phyloP scores from a whole-genome alignment of 2,113 vertebrate species.

The Gadus chalcogrammus region DNA sequence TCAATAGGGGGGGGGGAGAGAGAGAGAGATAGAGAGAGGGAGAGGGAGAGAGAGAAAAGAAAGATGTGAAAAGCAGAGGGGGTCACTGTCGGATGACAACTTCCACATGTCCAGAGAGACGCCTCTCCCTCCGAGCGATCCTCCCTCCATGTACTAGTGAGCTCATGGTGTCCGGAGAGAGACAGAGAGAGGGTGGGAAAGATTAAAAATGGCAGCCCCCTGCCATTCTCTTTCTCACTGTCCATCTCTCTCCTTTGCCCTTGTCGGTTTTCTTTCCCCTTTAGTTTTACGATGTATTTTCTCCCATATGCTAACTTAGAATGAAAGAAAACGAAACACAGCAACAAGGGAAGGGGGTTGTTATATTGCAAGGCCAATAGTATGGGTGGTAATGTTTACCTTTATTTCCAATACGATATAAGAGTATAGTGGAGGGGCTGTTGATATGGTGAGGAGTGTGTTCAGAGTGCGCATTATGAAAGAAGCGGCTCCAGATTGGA shows the following conservation, averaged over 20 bases:
- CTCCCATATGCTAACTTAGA: no score
- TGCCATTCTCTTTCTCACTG: constrained; percentile 9
- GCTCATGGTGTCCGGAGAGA: constrained; percentile 51
- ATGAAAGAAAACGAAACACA: no score
- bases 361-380: no score
- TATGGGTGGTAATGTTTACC: no score
- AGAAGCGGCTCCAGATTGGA: constrained; percentile 40
- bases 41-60: constrained; percentile 41
- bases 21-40: constrained; percentile 13
- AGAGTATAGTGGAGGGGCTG: no score
- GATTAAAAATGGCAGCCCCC: constrained; percentile 44
- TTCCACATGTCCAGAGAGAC: constrained; percentile 70
- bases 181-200: constrained; percentile 21
- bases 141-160: constrained; percentile 55
- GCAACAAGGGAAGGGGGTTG: no score
- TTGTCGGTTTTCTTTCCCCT: background rate
- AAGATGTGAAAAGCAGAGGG: constrained; percentile 51
- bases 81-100: constrained; percentile 70
- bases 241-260: background rate
- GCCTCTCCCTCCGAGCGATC: constrained; percentile 64
- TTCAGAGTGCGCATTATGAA: no score
- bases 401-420: no score
- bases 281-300: no score
- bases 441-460: no score
- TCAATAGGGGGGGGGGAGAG: constrained; percentile 3